Evolutionary conservation across 2,888 invertebrate species (phyloP), one percentile per base, ranked within the genome.

Genomic region (Noctuana brunneofusca): DNA sequence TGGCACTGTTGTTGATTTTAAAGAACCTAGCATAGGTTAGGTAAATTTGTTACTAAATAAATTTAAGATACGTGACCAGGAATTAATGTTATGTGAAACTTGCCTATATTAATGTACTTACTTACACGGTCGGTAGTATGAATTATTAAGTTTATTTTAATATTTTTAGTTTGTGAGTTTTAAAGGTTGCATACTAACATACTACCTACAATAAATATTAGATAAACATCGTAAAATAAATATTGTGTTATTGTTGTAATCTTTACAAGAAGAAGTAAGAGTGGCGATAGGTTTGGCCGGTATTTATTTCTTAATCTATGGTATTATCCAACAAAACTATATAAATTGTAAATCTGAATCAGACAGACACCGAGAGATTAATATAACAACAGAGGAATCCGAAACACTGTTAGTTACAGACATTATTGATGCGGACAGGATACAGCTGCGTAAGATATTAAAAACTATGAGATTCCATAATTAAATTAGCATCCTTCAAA

Each of bases 401-500:
- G 70, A 76, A 73, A 71, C 70, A 79, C 83, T 81, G 86, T 86
- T 84, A 82, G 71, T 74, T 76, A 79, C 75, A 72, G 80, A 86
- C 83, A 81, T 78, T 78, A 83, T 81, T 71, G 78, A 76, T 71
- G 70, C 79, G 65, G 79, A 71, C 88, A 88, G 88, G 87, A 87
- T 80, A 84, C 86, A 87, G 82, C 83, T 86, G 90, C 80, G 74
- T 73, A 74, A 66, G 73, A 75, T 64, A 75, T 74, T 69, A 74
- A 75, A 78, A 78, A 73, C 72, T 69, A 80, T 77, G 76, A 79
- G 76, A 79, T 80, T 82, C 80, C 79, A 82, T 90, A 90, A 90
- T 90, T 86, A 89, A 91, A 91, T 91, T 91, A 91, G 89, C 89
- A 83, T 88, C 83, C 78, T 82, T 70, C 74, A 82, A 84, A 83